Conservation (phyloP, 2,888 invertebrate species). For the Scotopteryx bipunctaria region DNA sequence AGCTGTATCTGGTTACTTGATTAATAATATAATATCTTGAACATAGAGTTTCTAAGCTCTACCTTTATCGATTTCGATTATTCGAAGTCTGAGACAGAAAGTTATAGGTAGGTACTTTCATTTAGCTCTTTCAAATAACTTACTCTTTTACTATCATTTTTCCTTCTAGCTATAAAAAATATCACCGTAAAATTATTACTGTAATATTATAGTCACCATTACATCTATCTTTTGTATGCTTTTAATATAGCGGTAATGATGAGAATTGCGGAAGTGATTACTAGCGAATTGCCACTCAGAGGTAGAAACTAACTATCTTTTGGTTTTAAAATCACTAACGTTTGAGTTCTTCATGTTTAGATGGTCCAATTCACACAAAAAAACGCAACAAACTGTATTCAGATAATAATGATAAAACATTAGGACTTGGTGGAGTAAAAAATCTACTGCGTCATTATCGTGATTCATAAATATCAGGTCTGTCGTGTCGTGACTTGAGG, state of each 20-base stretch:
- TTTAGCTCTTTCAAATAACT: neutral
- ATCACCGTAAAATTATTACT: neutral
- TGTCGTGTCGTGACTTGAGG: slow-evolving; percentile 34
- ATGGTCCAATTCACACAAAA: slow-evolving; percentile 6
- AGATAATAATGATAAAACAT: slow-evolving; percentile 10
- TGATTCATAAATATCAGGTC: slow-evolving; percentile 33
- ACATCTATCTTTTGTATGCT: slow-evolving; percentile 7
- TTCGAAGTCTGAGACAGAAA: neutral
- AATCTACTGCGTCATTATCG: slow-evolving; percentile 24
- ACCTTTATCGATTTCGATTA: slow-evolving; percentile 1
- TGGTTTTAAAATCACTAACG: neutral
- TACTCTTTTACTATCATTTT: neutral
- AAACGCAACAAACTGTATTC: slow-evolving; percentile 4
- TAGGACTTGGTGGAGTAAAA: slow-evolving; percentile 12
- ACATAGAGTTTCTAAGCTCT: neutral
- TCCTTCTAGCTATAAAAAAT: neutral
- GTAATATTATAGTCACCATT: neutral
- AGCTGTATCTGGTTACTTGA: slow-evolving; percentile 23
- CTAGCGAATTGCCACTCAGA: slow-evolving; percentile 13
- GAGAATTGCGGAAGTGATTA: slow-evolving; percentile 20
- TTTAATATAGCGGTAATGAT: slow-evolving; percentile 18
- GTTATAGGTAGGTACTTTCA: neutral
- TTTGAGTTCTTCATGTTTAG: slow-evolving; percentile 3
- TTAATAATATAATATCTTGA: slow-evolving; percentile 10
- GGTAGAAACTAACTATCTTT: slow-evolving; percentile 2